Conservation (phyloP, 2,113 vertebrate species). For the Pterocles gutturalis region DNA sequence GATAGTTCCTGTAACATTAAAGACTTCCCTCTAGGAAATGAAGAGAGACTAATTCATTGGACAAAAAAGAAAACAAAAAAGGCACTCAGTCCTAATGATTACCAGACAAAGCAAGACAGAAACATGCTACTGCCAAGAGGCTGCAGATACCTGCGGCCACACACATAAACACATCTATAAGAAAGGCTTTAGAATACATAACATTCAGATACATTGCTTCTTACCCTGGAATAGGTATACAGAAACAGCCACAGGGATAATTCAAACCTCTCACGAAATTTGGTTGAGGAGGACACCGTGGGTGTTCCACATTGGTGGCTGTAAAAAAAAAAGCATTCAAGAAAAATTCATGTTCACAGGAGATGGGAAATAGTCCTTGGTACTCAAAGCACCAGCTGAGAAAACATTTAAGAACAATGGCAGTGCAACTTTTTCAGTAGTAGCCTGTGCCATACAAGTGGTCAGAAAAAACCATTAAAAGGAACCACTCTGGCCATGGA, state of each 20-base stretch:
- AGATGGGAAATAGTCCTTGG: background rate
- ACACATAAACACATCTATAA: background rate
- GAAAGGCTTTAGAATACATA: background rate
- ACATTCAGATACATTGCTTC: background rate
- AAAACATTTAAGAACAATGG: background rate
- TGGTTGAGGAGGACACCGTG: slow-evolving; percentile 80
- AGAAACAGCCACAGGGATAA: slow-evolving; percentile 92
- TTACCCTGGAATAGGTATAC: slow-evolving; percentile 90
- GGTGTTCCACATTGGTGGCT: slow-evolving; percentile 90
- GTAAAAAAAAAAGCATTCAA: background rate
- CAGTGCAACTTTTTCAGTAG: background rate
- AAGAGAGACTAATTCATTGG: background rate
- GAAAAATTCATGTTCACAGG: background rate
- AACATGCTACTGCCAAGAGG: background rate
- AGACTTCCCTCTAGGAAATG: background rate
- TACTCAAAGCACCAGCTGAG: background rate
- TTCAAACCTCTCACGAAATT: slow-evolving; percentile 91
- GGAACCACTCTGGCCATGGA: background rate
- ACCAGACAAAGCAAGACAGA: background rate
- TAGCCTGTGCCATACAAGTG: background rate
- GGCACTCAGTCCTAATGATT: background rate
- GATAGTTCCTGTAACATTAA: background rate
- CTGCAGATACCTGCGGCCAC: background rate
- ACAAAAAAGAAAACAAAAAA: background rate
- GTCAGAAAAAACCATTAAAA: background rate